phyloP scores from a whole-genome alignment of 2,888 invertebrate genomes.

The Lucinisca nassula region DNA sequence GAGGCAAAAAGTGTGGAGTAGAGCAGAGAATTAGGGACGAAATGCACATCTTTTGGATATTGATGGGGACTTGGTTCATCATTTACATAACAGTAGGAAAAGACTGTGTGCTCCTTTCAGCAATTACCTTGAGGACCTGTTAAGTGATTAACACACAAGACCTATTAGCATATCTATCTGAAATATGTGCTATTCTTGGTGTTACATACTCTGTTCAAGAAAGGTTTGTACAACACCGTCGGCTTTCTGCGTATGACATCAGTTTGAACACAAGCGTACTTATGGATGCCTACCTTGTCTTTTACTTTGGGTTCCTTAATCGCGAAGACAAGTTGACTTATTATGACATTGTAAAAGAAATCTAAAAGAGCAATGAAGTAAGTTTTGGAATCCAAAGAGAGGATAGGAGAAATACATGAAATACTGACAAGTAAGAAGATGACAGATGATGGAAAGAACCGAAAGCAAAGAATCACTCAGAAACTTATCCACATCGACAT shows the following conservation, averaged over 20 bases:
- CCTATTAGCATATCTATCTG: slow-evolving; percentile 64
- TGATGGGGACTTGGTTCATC: slow-evolving; percentile 75
- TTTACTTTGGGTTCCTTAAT: slow-evolving; percentile 43
- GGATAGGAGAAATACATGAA: background rate
- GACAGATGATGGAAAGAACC: background rate
- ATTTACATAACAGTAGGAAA: slow-evolving; percentile 73
- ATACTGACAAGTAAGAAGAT: background rate
- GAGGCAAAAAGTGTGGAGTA: slow-evolving; percentile 68
- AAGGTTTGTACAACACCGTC: slow-evolving; percentile 61
- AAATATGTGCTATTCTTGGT: slow-evolving; percentile 50
- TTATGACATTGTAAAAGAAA: no score
- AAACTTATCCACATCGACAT: background rate
- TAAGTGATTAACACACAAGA: slow-evolving; percentile 25
- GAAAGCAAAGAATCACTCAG: background rate
- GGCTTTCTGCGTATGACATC: slow-evolving; percentile 70
- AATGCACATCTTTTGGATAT: slow-evolving; percentile 72
- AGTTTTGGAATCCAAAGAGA: background rate
- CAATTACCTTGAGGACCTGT: slow-evolving; percentile 56
- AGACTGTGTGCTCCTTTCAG: slow-evolving; percentile 68
- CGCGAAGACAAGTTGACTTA: no score
- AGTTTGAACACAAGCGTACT: slow-evolving; percentile 51
- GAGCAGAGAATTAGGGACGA: slow-evolving; percentile 61
- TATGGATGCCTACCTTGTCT: slow-evolving; percentile 60
- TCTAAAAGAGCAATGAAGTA: no score
- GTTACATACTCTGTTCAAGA: slow-evolving; percentile 59